Evolutionary conservation across 2,888 invertebrate species (phyloP).

Genomic region (Subacronicta megacephala): DNA sequence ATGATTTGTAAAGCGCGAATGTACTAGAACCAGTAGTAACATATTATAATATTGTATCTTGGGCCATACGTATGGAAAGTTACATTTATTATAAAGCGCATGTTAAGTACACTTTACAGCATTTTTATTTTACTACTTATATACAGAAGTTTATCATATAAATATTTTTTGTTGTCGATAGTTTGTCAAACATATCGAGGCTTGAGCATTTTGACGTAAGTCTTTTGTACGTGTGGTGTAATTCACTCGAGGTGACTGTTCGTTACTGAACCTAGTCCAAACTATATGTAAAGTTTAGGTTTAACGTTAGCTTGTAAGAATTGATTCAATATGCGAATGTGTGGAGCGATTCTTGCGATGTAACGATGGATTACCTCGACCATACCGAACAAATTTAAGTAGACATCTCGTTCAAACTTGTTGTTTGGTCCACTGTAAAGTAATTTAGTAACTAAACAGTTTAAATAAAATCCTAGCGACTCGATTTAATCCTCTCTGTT

Average conservation of each 20-base stretch:
- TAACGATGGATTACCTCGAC: slow-evolving; percentile 47
- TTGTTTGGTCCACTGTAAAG: slow-evolving; percentile 13
- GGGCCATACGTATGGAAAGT: slow-evolving; percentile 73
- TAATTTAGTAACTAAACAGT: slow-evolving; percentile 8
- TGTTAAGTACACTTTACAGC: slow-evolving; percentile 72
- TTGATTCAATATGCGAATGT: slow-evolving; percentile 44
- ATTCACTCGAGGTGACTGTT: slow-evolving; percentile 37
- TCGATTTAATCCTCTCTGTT: not conserved
- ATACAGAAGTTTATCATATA: slow-evolving; percentile 50
- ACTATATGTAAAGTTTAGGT: slow-evolving; percentile 40
- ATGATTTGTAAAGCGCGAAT: slow-evolving; percentile 66
- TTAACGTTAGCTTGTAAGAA: slow-evolving; percentile 48
- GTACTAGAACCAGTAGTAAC: slow-evolving; percentile 62
- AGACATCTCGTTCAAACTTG: slow-evolving; percentile 15
- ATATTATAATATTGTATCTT: slow-evolving; percentile 68
- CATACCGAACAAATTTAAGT: slow-evolving; percentile 25
- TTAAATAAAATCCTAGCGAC: slow-evolving; percentile 7
- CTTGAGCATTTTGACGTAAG: slow-evolving; percentile 49
- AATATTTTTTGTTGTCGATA: slow-evolving; percentile 61
- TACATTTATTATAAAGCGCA: slow-evolving; percentile 68
- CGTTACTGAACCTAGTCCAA: slow-evolving; percentile 51
- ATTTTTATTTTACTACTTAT: slow-evolving; percentile 65
- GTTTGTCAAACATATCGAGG: slow-evolving; percentile 71
- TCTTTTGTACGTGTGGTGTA: slow-evolving; percentile 5
- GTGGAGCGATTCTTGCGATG: slow-evolving; percentile 51